Evolutionary conservation across 2,888 invertebrate species (phyloP).

Genomic region (Drosophila diplacantha): DNA sequence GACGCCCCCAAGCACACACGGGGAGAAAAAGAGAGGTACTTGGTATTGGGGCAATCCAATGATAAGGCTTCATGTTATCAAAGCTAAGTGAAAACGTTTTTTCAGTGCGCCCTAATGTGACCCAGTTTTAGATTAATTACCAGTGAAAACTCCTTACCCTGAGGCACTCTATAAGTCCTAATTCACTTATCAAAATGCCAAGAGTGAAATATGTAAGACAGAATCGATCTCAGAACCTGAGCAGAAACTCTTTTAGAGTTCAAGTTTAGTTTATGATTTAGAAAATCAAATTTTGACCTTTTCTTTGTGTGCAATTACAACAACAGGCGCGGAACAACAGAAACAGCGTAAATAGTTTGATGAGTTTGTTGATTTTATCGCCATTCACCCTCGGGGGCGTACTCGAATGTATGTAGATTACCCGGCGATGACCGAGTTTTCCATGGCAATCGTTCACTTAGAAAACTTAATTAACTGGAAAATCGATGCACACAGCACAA

Average conservation of each 20-base stretch:
- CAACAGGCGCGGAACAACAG: background rate
- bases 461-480: constrained; percentile 63
- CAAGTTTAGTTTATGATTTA: background rate
- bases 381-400: constrained; percentile 22
- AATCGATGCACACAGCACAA: constrained; percentile 56
- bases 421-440: constrained; percentile 34
- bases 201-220: background rate
- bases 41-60: background rate
- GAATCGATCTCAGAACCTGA: background rate
- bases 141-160: background rate
- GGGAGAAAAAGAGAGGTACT: background rate
- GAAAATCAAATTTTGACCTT: too few species aligned
- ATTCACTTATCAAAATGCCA: background rate
- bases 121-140: background rate
- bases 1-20: constrained; percentile 23
- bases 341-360: constrained; percentile 32
- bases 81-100: background rate
- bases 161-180: background rate
- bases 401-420: constrained; percentile 38
- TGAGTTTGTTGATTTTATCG: constrained; percentile 43
- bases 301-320: constrained; percentile 1
- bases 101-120: background rate
- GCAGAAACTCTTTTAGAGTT: background rate
- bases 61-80: background rate
- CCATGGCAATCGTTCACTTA: constrained; percentile 46